Percentiles rank a stretch among this genome's conserved stretches.
phyloP scores from a whole-genome alignment of 2,888 invertebrate species.

The Drosophila paranaensis region DNA sequence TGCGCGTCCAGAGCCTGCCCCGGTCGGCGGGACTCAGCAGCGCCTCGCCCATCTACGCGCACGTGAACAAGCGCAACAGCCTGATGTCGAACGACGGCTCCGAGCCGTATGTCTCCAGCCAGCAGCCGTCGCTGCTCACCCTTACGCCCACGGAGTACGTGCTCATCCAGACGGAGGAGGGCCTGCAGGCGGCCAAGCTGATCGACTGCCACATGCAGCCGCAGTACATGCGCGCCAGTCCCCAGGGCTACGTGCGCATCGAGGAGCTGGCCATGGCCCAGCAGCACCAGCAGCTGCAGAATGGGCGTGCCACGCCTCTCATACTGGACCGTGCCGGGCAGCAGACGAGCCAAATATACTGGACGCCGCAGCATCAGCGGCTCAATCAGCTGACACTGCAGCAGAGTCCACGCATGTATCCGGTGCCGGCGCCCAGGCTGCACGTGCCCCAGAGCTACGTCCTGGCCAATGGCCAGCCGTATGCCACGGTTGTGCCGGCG shows the following conservation, averaged over 20 bases:
- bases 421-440: conserved; percentile 59
- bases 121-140: conserved; percentile 50
- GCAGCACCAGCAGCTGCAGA: conserved; percentile 40
- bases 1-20: conserved; percentile 82
- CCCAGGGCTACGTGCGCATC: conserved; percentile 50
- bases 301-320: conserved; percentile 82
- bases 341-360: conserved; percentile 82
- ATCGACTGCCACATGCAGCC: conserved; percentile 72
- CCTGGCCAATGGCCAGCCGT: conserved; percentile 45
- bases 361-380: conserved; percentile 79
- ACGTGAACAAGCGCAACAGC: conserved; percentile 83
- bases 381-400: conserved; percentile 52
- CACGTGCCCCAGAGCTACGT: conserved; percentile 38
- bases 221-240: conserved; percentile 66
- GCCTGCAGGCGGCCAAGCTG: conserved; percentile 79
- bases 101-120: conserved; percentile 79
- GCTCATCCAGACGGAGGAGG: conserved; percentile 81
- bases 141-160: conserved; percentile 73
- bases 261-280: conserved; percentile 41
- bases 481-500: conserved; percentile 50
- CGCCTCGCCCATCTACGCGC: conserved; percentile 82
- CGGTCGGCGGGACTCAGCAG: conserved; percentile 46
- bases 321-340: conserved; percentile 81
- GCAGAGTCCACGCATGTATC: conserved; percentile 69
- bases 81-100: conserved; percentile 82